phyloP scores from a whole-genome alignment of 2,888 invertebrate genomes.

The Polymixis lichenea region DNA sequence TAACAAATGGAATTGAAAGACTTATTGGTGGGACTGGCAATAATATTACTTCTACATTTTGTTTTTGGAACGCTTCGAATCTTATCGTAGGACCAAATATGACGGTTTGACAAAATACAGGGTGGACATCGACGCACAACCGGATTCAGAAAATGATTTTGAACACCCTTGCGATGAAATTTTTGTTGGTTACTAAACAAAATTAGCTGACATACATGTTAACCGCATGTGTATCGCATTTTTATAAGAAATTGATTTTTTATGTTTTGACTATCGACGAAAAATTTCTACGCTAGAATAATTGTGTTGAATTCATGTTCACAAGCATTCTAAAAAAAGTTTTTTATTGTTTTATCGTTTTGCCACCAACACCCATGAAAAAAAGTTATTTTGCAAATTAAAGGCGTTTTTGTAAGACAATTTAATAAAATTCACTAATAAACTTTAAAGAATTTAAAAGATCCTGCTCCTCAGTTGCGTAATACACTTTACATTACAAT shows the following conservation, averaged over 20 bases:
- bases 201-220: too few relatives aligned
- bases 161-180: too few relatives aligned
- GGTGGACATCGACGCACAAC: too few relatives aligned
- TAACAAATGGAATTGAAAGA: slow-evolving; percentile 41
- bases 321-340: too few relatives aligned
- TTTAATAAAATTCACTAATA: not conserved
- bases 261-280: too few relatives aligned
- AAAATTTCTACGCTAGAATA: too few relatives aligned
- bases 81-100: not conserved
- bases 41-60: slow-evolving; percentile 11
- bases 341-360: not conserved
- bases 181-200: too few relatives aligned
- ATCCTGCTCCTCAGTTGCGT: not conserved
- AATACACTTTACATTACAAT: not conserved
- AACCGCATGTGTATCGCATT: too few relatives aligned
- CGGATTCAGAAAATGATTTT: too few relatives aligned
- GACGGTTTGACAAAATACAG: not conserved
- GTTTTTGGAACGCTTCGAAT: not conserved
- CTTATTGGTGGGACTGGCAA: slow-evolving; percentile 16
- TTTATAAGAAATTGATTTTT: too few relatives aligned
- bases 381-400: not conserved
- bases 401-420: not conserved
- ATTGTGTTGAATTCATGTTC: too few relatives aligned
- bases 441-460: not conserved
- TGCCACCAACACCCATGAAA: not conserved